phyloP scores from a whole-genome alignment of 2,113 vertebrate species.

The Eidolon helvum region DNA sequence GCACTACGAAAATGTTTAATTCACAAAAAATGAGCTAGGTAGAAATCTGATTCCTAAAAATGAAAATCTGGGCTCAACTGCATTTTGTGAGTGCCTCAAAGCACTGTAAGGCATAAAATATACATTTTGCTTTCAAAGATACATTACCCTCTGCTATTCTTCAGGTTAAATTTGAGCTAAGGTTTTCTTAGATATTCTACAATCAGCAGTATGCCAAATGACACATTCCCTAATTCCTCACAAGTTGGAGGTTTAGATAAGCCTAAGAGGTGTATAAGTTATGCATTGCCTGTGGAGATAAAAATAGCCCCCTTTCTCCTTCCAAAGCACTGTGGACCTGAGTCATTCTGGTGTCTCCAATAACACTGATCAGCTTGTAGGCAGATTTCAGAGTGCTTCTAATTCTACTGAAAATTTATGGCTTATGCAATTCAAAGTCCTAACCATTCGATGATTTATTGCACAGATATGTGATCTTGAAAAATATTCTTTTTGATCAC shows the following conservation, averaged over 20 bases:
- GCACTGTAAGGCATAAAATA: slow-evolving; percentile 54
- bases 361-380: neutral
- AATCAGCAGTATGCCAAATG: slow-evolving; percentile 41
- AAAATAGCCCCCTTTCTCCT: slow-evolving; percentile 21
- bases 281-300: slow-evolving; percentile 42
- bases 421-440: slow-evolving; percentile 42
- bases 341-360: neutral
- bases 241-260: slow-evolving; percentile 64
- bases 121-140: slow-evolving; percentile 64
- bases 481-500: slow-evolving; percentile 7
- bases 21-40: slow-evolving; percentile 69
- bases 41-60: slow-evolving; percentile 60
- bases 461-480: neutral
- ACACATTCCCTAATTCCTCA: slow-evolving; percentile 65
- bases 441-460: slow-evolving; percentile 4
- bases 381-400: slow-evolving; percentile 17
- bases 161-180: slow-evolving; percentile 60
- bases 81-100: slow-evolving; percentile 60
- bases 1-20: slow-evolving; percentile 52
- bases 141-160: slow-evolving; percentile 23
- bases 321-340: neutral
- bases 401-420: slow-evolving; percentile 12
- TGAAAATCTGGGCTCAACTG: slow-evolving; percentile 63
- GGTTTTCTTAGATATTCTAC: slow-evolving; percentile 22
- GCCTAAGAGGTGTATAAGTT: slow-evolving; percentile 48